These are phyloP conservation scores for Micrastur ruficollis DNA, from an alignment of 2,797 vertebrate species.

Conservation along the genomic window DNA sequence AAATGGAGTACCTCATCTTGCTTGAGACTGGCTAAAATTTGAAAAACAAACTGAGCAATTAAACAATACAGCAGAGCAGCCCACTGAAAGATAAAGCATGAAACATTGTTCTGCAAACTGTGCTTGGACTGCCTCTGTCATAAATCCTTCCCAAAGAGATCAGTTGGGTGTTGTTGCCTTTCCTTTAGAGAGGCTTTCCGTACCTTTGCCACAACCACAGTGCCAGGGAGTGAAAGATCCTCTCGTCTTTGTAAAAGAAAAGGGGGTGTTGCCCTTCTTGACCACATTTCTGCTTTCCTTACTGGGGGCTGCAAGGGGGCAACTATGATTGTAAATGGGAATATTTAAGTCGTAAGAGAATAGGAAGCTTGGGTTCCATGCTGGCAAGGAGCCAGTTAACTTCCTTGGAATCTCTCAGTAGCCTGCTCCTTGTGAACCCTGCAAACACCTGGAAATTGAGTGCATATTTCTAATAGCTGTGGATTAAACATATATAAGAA, in stretches of 20 bases:
- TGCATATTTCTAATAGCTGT: constrained; percentile 11
- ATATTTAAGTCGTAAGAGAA: neutral
- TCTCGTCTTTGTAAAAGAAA: neutral
- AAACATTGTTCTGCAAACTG: neutral
- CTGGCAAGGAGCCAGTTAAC: neutral
- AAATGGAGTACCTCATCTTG: neutral
- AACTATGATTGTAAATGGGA: neutral
- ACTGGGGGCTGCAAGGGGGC: neutral
- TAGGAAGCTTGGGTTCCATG: neutral
- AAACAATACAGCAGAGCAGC: neutral
- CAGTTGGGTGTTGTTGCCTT: neutral
- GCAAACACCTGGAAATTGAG: constrained; percentile 14
- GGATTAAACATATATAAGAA: constrained; percentile 54
- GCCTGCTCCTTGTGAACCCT: constrained; percentile 4
- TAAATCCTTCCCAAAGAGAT: neutral
- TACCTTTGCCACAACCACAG: neutral
- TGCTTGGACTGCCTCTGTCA: neutral
- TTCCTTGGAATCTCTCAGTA: neutral
- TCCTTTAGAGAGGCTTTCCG: neutral
- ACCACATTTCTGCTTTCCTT: neutral
- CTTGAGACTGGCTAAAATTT: neutral
- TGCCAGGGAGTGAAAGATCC: neutral
- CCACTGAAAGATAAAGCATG: neutral
- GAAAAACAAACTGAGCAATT: neutral
- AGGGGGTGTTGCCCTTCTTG: neutral